Base-by-base conservation (phyloP, 2,113 vertebrate species). In the Engraulis encrasicolus region DNA sequence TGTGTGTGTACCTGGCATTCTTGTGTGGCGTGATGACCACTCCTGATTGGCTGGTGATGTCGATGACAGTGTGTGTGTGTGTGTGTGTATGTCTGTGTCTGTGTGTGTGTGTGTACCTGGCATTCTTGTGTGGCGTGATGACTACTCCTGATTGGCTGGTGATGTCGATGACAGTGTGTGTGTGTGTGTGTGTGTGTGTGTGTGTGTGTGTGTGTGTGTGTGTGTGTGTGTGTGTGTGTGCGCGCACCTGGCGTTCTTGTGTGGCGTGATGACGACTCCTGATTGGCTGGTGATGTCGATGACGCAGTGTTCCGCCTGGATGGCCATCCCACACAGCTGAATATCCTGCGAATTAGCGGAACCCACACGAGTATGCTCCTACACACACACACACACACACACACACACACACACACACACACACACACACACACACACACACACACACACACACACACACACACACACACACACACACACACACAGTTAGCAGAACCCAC, bases 301-400 rank as follows among this genome's bases (percentile, higher is more conserved):
- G 87, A 99, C 92, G 74, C 97, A 98, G 78, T 99, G 98, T 36
- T 97, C 97, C 5, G 96, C 94, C 34, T 97, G 97, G 91, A 99
- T 99, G 86, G 97, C 97, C 97, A 99, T 98, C 37, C 98, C 98
- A 84, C 98, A 99, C 38, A 99, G 93, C 90, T 99, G 98, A 89
- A 99, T 98, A 81, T 99, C 97, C 82, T 99, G 98, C 0, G 98
- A 99, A 89, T 99, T 89, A 79, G 97, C 97, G 0, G 97, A 97
- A 54, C 98, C 98, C 84, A 99, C 96, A 6, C 96, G 90, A 0
- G 97, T 98, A 92, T 99, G 97, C n/a, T 98, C 96, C 97, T 99
- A 87, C 48, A 89, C 82, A n/a, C 61, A 78, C 2, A 83, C 78
- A 20, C 20, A 71, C 61, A 71, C 61, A 71, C 61, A 71, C 58